Base-by-base conservation (phyloP, 1,140 invertebrate genomes). In the Trinorchestia longiramus region DNA sequence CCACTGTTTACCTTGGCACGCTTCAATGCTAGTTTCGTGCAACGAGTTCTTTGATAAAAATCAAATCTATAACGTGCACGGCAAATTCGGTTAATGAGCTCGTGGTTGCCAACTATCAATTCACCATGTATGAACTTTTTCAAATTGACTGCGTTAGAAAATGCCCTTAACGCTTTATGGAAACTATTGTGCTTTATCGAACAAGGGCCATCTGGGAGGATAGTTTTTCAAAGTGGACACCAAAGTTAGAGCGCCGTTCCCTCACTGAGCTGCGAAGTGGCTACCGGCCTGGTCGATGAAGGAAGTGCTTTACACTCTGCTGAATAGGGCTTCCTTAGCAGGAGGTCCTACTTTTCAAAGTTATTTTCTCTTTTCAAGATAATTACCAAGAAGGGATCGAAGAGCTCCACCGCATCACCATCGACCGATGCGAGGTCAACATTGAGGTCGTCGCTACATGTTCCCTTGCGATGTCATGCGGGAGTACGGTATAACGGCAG, bases 181-280 rank as follows among this genome's bases (percentile, higher is more conserved):
- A 36, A 15, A 36, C 1, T 77, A 36, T 77, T 28, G 28, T 77
- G 28, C 62, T 36, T 28, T 36, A 28, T 19, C 47, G 36, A 77
- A 28, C 62, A 3, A 77, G 62, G 47, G 62, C 8, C 1, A 28
- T 3, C 62, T 19, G 62, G 28, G 15, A 28, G 36, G 88, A 4
- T 90, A 36, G 88, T 90, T 90, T 90, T 90, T 90, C 88, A 90
- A 90, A 90, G 88, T 90, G n/a, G 88, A 42, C 88, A 42, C 23
- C 40, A 15, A 41, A 90, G 88, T 90, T 17, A 15, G 88, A 90
- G 88, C 88, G 88, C 15, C 88, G 88, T 43, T 90, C n/a, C 4
- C 36, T n/a, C 88, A 3, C 88, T 42, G 43, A 42, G 41, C 88
- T 42, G 41, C 4, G 43, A 90, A 90, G 88, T 42, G 88, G 43